A percentile compares a stretch with the other conserved stretches of the same genome.
phyloP scores from a whole-genome alignment of 2,888 invertebrate genomes.

The Thera obeliscata region DNA sequence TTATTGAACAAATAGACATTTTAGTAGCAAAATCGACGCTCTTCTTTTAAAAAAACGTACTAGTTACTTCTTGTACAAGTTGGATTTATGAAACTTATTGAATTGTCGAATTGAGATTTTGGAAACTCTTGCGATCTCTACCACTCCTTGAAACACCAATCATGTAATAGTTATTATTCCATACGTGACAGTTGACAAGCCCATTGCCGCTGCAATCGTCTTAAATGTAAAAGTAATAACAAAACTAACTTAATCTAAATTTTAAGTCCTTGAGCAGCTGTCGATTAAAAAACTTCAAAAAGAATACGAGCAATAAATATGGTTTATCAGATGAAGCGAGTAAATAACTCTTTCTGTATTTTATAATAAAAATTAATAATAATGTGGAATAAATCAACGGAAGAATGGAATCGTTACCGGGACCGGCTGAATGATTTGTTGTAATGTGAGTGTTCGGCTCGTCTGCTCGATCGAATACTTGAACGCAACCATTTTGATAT shows the following conservation, averaged over 20 bases:
- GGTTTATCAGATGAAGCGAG: slow-evolving; percentile 40
- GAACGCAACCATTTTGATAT: slow-evolving; percentile 56
- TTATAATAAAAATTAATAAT: slow-evolving; percentile 78
- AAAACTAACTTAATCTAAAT: slow-evolving; percentile 25
- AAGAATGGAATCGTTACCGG: slow-evolving; percentile 79
- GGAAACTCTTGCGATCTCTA: no score
- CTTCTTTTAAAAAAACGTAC: no score
- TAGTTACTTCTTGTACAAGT: no score
- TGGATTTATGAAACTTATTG: no score
- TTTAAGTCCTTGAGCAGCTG: slow-evolving; percentile 37
- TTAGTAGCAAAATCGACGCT: no score
- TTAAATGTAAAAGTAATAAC: neutral
- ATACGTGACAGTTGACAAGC: no score
- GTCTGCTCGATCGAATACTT: slow-evolving; percentile 51
- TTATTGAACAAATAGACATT: no score
- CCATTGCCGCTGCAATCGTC: neutral
- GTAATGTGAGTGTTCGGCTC: slow-evolving; percentile 75
- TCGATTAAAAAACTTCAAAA: slow-evolving; percentile 39
- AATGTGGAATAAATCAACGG: slow-evolving; percentile 83
- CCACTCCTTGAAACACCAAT: no score
- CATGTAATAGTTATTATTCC: no score
- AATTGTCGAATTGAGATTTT: no score
- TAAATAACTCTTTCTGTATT: slow-evolving; percentile 49
- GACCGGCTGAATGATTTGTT: slow-evolving; percentile 81
- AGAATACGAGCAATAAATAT: slow-evolving; percentile 40